Evolutionary conservation across 2,113 vertebrate genomes (phyloP).

Genomic region (Pampusana beccarii): DNA sequence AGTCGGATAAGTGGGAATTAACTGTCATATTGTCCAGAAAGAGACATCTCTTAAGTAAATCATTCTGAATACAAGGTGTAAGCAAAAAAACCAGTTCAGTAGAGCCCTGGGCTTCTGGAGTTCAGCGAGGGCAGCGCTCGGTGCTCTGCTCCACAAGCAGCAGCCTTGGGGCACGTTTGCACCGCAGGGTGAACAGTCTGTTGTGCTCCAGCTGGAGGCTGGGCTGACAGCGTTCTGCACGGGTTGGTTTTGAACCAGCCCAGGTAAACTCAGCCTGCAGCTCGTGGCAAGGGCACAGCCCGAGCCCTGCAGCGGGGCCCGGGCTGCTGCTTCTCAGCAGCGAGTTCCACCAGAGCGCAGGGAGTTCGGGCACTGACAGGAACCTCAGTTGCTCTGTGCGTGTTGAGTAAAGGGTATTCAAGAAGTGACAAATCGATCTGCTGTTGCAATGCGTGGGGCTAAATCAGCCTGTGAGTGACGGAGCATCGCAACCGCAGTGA

Average conservation of each 20-base stretch:
- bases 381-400: neutral
- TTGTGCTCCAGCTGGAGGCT: neutral
- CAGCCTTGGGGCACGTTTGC: neutral
- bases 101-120: neutral
- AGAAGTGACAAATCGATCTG: neutral
- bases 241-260: neutral
- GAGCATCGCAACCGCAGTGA: neutral
- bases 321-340: neutral
- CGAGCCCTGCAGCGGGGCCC: neutral
- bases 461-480: neutral
- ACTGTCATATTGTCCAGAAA: neutral
- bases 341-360: neutral
- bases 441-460: neutral
- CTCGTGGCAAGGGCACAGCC: neutral
- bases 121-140: neutral
- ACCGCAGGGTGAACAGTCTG: neutral
- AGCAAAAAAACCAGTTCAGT: neutral
- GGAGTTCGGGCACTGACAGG: neutral
- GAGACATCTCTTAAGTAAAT: constrained; percentile 8
- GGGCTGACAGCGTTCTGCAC: neutral
- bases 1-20: neutral
- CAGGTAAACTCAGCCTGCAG: no score
- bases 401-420: neutral
- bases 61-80: neutral
- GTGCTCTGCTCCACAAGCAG: neutral